Evolutionary conservation across 2,888 invertebrate genomes (phyloP), one percentile per base, ranked within the genome.

Genomic region (Torymus texanus): DNA sequence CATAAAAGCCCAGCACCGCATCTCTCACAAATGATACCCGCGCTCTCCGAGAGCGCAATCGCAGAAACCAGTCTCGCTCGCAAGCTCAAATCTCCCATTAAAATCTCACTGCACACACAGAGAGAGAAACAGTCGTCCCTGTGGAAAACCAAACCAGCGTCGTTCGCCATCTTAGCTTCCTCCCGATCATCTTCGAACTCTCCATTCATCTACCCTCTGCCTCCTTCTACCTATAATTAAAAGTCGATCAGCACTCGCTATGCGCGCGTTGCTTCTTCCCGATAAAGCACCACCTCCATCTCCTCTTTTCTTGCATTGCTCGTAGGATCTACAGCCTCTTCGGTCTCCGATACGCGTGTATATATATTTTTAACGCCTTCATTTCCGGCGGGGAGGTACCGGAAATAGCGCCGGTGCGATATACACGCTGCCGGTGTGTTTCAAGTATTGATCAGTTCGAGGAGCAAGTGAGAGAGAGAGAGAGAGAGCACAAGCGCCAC

Each of bases 381-480:
- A 82, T 82, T 82, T 82, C 80, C 82, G 78, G 51, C 16, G 80
- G 79, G 78, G 83, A 70, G 75, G 73, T 75, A 72, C 78, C 82
- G 83, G 81, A 80, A 83, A 82, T 78, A 78, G 80, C 79, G 41
- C 41, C 41, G 80, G 77, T 75, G 80, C 81, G 82, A 83, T 83
- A 82, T 81, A 83, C 80, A 81, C 78, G 53, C 67, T 76, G 66
- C 78, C 88, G 88, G 68, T 41, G 88, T 90, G 90, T 90, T 90
- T 90, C 89, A 89, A 89, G 90, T 90, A 90, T 90, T 90, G 90
- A 90, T 90, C 90, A 90, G 90, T 90, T 90, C 88, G 88, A 87
- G 88, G 86, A 87, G 86, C 85, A 86, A 41, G 41, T 8, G 41
- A 41, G 41, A 41, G 41, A 41, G 41, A 8, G 41, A 41, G 41